A percentile compares a stretch with the other conserved stretches of the same genome.
Conservation (phyloP, 2,888 invertebrate genomes). For the Phortica magna region DNA sequence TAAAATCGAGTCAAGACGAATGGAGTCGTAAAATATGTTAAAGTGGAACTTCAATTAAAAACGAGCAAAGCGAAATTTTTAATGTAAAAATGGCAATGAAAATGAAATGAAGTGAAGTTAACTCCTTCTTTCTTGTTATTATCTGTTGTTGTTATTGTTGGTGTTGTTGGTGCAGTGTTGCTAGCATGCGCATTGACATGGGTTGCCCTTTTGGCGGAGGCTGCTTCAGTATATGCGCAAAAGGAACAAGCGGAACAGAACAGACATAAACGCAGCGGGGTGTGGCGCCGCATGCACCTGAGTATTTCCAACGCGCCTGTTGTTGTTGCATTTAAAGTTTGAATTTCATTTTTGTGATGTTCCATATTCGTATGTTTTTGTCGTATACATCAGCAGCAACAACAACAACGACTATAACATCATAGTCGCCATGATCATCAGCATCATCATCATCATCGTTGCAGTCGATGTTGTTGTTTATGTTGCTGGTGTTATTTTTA, state of each 20-base stretch:
- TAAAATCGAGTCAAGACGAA: background rate
- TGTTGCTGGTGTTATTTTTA: conserved; percentile 68
- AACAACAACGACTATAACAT: background rate
- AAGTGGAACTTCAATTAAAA: conserved; percentile 10
- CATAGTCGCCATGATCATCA: background rate
- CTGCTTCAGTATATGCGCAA: background rate
- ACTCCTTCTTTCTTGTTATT: background rate
- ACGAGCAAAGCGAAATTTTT: background rate
- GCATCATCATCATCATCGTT: background rate
- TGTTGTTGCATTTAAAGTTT: conserved; percentile 15
- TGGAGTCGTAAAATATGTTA: background rate
- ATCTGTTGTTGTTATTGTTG: conserved; percentile 10
- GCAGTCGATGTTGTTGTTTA: conserved; percentile 56
- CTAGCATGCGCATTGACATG: background rate
- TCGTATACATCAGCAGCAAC: too few relatives aligned
- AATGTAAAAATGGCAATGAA: conserved; percentile 7
- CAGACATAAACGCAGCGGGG: conserved; percentile 46
- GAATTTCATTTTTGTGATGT: background rate
- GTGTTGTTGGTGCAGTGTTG: conserved; percentile 16
- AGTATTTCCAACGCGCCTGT: conserved; percentile 34
- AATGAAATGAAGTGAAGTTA: conserved; percentile 1
- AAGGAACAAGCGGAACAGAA: conserved; percentile 15
- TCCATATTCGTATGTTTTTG: too few relatives aligned
- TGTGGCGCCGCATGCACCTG: conserved; percentile 51
- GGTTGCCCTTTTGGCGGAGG: background rate